Evolutionary conservation across 2,888 invertebrate species (phyloP), one percentile per base, ranked within the genome.

Genomic region (Orthosia incerta): DNA sequence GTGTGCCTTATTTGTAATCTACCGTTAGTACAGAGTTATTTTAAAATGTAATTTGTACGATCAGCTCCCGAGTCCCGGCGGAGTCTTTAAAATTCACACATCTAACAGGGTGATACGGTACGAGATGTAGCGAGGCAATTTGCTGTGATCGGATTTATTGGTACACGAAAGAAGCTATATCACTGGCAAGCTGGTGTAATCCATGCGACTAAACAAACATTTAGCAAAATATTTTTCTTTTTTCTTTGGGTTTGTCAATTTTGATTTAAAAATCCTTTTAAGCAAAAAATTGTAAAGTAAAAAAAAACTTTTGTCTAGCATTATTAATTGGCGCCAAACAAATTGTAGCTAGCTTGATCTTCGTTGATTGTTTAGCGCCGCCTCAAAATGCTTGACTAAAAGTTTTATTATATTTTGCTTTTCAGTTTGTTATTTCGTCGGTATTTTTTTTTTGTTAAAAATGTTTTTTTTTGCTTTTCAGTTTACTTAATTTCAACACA

Each of bases 121-220:
- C 79, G 69, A 61, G 69, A 64, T 70, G 74, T 53, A 70, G 20
- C 69, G 66, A 69, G 60, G 63, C 74, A 83, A 73, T 80, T 74
- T 79, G 23, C 62, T 79, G 84, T 69, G 74, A 80, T 83, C 55
- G 55, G 51, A 80, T 80, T 83, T 83, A 80, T 73, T 70, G 74
- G 55, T 70, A 74, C 69, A 64, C 51, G 62, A 59, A 83, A 71
- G 56, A 55, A 61, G 45, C 45, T 82, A 77, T 53, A 63, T 82
- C 62, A 74, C 53, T 66, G 50, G 59, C 60, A 68, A 61, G 64
- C 55, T 72, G 55, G 51, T 11, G 68, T 59, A 71, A 68, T 83
- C 68, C 55, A 69, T 51, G 48, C 23, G 46, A 63, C 31, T 65
- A n/a, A 69, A 69, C 51, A 66, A 59, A 68, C 55, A 66, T 62